Evolutionary conservation across 2,888 invertebrate genomes (phyloP), one percentile per base, ranked within the genome.

Genomic region (Drosophila paranaensis): DNA sequence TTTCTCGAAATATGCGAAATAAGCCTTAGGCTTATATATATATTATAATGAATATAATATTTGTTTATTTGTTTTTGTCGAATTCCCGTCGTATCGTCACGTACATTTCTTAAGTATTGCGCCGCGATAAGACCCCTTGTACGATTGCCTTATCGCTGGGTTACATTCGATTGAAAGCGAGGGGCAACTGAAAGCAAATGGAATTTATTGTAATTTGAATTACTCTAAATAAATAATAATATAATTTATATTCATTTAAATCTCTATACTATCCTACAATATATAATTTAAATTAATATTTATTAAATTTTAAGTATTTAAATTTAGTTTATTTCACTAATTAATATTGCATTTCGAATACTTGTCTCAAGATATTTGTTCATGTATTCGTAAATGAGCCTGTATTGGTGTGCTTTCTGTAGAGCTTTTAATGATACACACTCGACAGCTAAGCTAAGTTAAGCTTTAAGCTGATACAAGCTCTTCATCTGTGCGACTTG

Each of bases 131-230:
- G 67, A 25, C 16, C 50, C 50, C 16, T 20, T 33, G 54, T 55
- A 14, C 54, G 58, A 69, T 53, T 25, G n/a, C 30, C 25, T 66
- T 69, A 69, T 69, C 68, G 14, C 40, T 9, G 3, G n/a, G 25
- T 14, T 55, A 33, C 20, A 53, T 25, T 35, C 50, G 20, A 50
- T 20, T 16, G 16, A 35, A 50, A 6, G 35, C 35, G 37, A 37
- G 37, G 35, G 51, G 20, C 20, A 20, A 20, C 20, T 20, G 20
- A 20, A 20, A 20, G 2, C 20, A 20, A 20, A 20, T 20, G 20
- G 20, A 20, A 20, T 20, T 20, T 1, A 20, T 1, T 2, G 1
- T 20, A 1, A 20, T 20, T 20, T 20, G 2, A 20, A 20, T 20
- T 20, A 20, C 20, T 20, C 1, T 20, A 20, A 20, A 20, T 20